Evolutionary conservation across 1,140 invertebrate species (phyloP).

Genomic region (Pseudomyrmex concolor): DNA sequence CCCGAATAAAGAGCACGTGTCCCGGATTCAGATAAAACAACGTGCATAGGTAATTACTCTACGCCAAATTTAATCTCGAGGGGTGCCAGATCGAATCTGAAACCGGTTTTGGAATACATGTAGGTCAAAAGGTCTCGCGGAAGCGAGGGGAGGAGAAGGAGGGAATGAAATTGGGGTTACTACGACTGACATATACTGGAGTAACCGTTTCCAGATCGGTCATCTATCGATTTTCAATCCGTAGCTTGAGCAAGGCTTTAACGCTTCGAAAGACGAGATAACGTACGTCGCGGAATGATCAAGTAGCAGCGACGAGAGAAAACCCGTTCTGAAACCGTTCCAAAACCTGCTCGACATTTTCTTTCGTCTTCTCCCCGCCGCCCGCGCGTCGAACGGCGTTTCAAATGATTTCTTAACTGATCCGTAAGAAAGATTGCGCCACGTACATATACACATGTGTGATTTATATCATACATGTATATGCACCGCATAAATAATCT

Average conservation of each 20-base stretch:
- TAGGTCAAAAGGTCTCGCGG: slow-evolving; percentile 53
- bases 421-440: slow-evolving; percentile 18
- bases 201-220: slow-evolving; percentile 39
- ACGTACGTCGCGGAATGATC: slow-evolving; percentile 49
- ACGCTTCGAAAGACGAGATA: slow-evolving; percentile 50
- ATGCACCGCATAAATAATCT: no score
- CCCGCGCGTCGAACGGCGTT: neutral
- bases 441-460: neutral
- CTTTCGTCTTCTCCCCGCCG: neutral
- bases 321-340: slow-evolving; percentile 41
- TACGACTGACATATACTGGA: slow-evolving; percentile 33
- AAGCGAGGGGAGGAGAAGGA: no score
- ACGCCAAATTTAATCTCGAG: slow-evolving; percentile 38
- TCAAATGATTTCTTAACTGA: slow-evolving; percentile 46
- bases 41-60: slow-evolving; percentile 47
- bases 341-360: slow-evolving; percentile 44
- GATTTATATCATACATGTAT: neutral
- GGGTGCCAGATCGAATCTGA: slow-evolving; percentile 21
- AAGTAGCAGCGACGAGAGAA: slow-evolving; percentile 18
- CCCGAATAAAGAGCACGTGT: slow-evolving; percentile 50
- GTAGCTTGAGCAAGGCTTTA: slow-evolving; percentile 37
- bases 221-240: slow-evolving; percentile 49
- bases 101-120: slow-evolving; percentile 16
- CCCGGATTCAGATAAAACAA: slow-evolving; percentile 38
- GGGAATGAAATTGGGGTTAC: slow-evolving; percentile 47